Base-by-base conservation (phyloP, 2,797 vertebrate species). In the Danio tinwini region DNA sequence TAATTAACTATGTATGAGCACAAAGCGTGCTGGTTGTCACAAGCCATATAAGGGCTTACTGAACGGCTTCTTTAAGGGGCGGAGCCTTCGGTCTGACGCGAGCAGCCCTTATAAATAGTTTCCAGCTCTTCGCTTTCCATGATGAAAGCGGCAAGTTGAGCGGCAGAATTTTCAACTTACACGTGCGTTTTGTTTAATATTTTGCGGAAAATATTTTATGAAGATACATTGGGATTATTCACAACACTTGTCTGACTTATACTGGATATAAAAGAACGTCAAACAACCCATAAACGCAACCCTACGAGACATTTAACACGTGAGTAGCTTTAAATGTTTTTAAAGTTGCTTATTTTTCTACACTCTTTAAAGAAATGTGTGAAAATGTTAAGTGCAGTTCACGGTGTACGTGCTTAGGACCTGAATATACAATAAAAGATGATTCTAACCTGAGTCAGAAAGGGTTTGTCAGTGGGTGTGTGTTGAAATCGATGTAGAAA, bases 371-470 rank as follows among this genome's bases (percentile, higher is more conserved):
- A 4, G 6, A 59, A 29, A 19, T 56, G 39, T 11, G 11, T 5
- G 5, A n/a, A 29, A 42, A 9, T 19, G 2, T 49, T 49, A 3
- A 16, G 14, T 29, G 16, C 21, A 58, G 14, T 42, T 65, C 61
- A 19, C 39, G 49, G 7, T 47, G 40, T 56, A 37, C 11, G 40
- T 45, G 40, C 62, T 29, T 80, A 19, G 64, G 64, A 82, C 80
- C 61, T 61, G 39, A 37, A 40, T 75, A 63, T 65, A 61, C 71
- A 21, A 68, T 16, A 42, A 13, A 45, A 81, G 79, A 81, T 86
- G 82, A 88, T 78, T 89, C 80, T 77, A 74, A 82, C 84, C 86
- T 88, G 86, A 88, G 84, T 88, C 87, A 90, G 73, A 81, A 74
- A 77, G 67, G 63, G 84, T 83, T 82, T 80, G 78, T 75, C 78